Evolutionary conservation across 2,113 vertebrate species (phyloP).

Genomic region (Pseudolaguvia tuberculata): DNA sequence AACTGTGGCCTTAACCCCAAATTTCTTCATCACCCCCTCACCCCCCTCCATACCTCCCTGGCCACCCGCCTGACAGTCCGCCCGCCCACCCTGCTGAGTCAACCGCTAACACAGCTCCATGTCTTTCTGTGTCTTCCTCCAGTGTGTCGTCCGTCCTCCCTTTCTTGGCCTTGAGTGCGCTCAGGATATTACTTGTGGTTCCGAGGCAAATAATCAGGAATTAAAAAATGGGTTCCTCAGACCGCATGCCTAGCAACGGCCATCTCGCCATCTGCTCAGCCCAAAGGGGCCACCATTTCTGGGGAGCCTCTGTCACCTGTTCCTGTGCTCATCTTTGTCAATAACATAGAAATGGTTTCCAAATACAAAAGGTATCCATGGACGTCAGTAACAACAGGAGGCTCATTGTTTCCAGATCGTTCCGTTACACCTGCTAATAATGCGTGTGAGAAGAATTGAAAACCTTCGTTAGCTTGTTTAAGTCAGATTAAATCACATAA

Average conservation of each 20-base stretch:
- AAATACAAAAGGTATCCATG: slow-evolving; percentile 37
- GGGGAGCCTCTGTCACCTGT: slow-evolving; percentile 80
- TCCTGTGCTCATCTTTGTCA: slow-evolving; percentile 51
- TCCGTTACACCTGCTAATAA: slow-evolving; percentile 24
- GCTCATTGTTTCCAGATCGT: slow-evolving; percentile 23
- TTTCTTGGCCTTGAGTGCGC: slow-evolving; percentile 78
- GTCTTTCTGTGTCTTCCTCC: slow-evolving; percentile 46
- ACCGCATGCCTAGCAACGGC: slow-evolving; percentile 91
- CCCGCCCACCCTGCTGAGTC: background rate
- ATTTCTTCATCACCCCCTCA: slow-evolving; percentile 24
- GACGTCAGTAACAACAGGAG: background rate
- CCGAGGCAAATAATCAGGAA: slow-evolving; percentile 92
- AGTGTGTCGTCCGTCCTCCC: slow-evolving; percentile 60
- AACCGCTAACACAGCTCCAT: slow-evolving; percentile 18
- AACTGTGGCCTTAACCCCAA: slow-evolving; percentile 51
- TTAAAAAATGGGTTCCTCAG: slow-evolving; percentile 90
- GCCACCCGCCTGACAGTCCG: too few species aligned
- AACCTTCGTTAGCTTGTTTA: background rate
- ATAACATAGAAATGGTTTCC: slow-evolving; percentile 42
- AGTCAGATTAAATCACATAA: background rate
- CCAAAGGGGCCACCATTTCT: slow-evolving; percentile 76
- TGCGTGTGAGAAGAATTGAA: slow-evolving; percentile 18
- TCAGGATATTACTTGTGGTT: slow-evolving; percentile 81
- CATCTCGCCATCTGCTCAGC: slow-evolving; percentile 87
- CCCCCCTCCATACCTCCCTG: too few species aligned